Percentiles rank a stretch among this genome's conserved stretches.
These are phyloP conservation scores for Campaea margaritaria DNA, from an alignment of 2,888 invertebrate genomes.

Conservation along the genomic window DNA sequence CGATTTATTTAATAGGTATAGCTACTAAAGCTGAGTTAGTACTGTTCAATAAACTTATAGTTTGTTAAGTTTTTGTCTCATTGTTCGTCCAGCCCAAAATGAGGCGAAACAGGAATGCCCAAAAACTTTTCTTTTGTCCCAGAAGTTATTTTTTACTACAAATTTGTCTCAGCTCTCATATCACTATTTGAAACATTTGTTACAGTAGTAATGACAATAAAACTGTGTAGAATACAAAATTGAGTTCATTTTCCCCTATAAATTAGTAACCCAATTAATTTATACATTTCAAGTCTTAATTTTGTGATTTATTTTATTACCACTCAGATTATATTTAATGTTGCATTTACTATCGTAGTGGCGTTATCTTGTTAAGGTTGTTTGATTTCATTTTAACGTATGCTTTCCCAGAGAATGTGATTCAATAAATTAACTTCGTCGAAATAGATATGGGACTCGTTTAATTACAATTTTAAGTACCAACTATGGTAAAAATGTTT, in stretches of 20 bases:
- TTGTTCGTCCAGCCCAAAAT: too few relatives aligned
- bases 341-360: conserved; percentile 21
- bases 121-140: too few relatives aligned
- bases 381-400: conserved; percentile 27
- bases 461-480: conserved; percentile 24
- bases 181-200: conserved; percentile 2
- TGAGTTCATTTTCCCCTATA: conserved; percentile 40
- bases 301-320: conserved; percentile 44
- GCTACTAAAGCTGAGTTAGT: too few relatives aligned
- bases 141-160: too few relatives aligned
- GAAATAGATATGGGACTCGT: conserved; percentile 22
- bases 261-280: conserved; percentile 59
- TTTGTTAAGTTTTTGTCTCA: too few relatives aligned
- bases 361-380: conserved; percentile 38
- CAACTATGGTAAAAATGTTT: not conserved
- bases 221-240: conserved; percentile 14
- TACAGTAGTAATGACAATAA: not conserved
- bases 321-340: conserved; percentile 16
- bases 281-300: conserved; percentile 54
- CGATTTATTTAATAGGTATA: too few relatives aligned
- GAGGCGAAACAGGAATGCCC: too few relatives aligned
- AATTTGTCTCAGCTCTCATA: too few relatives aligned
- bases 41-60: too few relatives aligned
- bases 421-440: conserved; percentile 26
- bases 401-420: conserved; percentile 22